phyloP scores from a whole-genome alignment of 2,797 vertebrate genomes.

The Sorex maritimensis region DNA sequence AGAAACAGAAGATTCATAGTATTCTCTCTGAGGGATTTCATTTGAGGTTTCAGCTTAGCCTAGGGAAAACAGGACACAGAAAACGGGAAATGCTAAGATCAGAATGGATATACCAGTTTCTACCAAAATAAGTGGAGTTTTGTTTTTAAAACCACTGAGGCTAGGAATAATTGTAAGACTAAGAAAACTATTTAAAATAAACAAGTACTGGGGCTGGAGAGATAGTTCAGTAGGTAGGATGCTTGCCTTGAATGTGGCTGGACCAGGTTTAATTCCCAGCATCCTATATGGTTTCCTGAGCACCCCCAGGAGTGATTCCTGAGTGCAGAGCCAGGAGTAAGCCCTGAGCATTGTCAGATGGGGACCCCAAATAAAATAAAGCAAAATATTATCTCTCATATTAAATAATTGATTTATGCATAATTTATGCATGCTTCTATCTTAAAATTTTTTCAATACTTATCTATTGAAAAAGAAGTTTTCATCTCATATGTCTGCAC shows the following conservation, averaged over 20 bases:
- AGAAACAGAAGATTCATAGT: not conserved
- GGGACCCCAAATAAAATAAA: no score
- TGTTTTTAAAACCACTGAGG: not conserved
- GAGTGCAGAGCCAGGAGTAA: no score
- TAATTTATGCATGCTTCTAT: slow-evolving; percentile 27
- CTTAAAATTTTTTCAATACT: not conserved
- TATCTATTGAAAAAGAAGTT: not conserved
- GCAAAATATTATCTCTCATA: not conserved
- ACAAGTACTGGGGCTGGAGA: no score
- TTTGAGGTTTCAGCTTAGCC: slow-evolving; percentile 31
- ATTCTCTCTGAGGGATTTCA: slow-evolving; percentile 37
- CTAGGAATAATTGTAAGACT: not conserved
- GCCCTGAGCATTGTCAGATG: no score
- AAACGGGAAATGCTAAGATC: slow-evolving; percentile 63
- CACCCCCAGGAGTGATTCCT: no score
- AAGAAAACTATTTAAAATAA: slow-evolving; percentile 46
- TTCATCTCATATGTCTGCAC: not conserved
- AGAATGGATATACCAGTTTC: not conserved
- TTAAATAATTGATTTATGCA: slow-evolving; percentile 32
- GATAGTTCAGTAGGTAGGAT: no score
- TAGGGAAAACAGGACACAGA: not conserved
- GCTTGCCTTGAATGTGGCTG: no score
- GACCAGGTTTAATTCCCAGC: no score
- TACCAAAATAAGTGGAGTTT: slow-evolving; percentile 11
- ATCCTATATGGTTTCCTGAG: no score